Evolutionary conservation across 2,113 vertebrate genomes (phyloP).

Genomic region (Pelobates fuscus): DNA sequence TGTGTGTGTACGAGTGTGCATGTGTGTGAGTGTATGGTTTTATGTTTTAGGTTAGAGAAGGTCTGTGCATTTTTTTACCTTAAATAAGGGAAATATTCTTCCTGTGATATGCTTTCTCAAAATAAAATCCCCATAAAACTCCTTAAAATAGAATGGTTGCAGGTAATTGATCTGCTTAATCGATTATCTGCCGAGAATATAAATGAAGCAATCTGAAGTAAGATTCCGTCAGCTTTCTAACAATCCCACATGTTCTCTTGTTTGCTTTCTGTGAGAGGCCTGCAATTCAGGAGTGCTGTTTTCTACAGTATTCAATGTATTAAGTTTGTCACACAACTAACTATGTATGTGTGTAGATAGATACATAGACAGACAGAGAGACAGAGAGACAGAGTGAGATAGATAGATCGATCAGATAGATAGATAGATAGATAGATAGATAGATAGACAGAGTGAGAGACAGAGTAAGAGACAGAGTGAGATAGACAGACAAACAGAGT

Average conservation of each 20-base stretch:
- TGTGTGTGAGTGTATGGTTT: too few species aligned
- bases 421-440: background rate
- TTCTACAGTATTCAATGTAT: too few species aligned
- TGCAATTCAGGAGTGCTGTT: too few species aligned
- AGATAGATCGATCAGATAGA: too few species aligned
- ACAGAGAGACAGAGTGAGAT: background rate
- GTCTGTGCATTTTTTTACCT: too few species aligned
- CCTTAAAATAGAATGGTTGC: slow-evolving; percentile 11
- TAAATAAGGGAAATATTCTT: too few species aligned
- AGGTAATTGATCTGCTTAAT: slow-evolving; percentile 21
- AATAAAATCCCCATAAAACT: background rate
- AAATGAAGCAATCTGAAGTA: background rate
- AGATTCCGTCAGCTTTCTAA: background rate
- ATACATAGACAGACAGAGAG: background rate
- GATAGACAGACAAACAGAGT: background rate
- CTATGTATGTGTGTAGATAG: too few species aligned
- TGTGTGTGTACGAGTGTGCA: too few species aligned
- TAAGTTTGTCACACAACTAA: too few species aligned
- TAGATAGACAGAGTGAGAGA: background rate
- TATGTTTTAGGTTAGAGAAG: too few species aligned
- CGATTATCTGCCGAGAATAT: slow-evolving; percentile 18
- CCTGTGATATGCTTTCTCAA: too few species aligned
- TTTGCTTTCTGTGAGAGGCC: background rate
- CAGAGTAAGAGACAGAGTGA: too few species aligned
- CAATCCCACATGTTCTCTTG: background rate